Evolutionary conservation across 2,888 invertebrate genomes (phyloP), one percentile per base, ranked within the genome.

Genomic region (Dasysyrphus albostriatus): DNA sequence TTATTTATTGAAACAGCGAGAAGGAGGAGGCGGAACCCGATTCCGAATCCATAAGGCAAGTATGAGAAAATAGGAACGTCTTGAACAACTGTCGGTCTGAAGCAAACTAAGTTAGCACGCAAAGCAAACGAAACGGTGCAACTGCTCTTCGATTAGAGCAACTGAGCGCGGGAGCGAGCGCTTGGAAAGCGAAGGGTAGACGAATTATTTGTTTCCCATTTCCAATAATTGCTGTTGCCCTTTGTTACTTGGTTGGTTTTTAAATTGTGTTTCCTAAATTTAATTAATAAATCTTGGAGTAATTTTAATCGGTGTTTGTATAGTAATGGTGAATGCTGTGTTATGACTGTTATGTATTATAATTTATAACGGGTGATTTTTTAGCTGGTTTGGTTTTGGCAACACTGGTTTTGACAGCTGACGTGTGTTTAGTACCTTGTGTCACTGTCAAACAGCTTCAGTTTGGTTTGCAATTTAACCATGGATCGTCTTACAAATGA

Each of bases 61-160:
- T 34, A 70, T 47, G 34, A 58, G 67, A 72, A 77, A 44, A 44
- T 24, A 32, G 67, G 74, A 78, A 74, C 83, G 87, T 75, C 87
- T 83, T 54, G 75, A 78, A 75, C 78, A 74, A 44, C 69, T 59
- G 78, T 83, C 63, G 78, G 87, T 87, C 78, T 78, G 65, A 70
- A 65, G 75, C 59, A 70, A 42, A 87, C 87, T 87, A 83, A 87
- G 83, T 75, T 58, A 47, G 73, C 78, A 78, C 61, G 72, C 72
- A 59, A 83, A 12, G 51, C 6, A 32, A 75, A 29, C 16, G 24
- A 56, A 72, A 37, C 51, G 39, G 37, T 39, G 54, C 34, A 67
- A 49, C 49, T 44, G 34, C 24, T 51, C 51, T 54, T 69, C 8
- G 19, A 34, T 65, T 65, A 24, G 8, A 42, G 24, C 24, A 39